Evolutionary conservation across 2,113 vertebrate species (phyloP), one percentile per base, ranked within the genome.

Genomic region (Rynchops niger): DNA sequence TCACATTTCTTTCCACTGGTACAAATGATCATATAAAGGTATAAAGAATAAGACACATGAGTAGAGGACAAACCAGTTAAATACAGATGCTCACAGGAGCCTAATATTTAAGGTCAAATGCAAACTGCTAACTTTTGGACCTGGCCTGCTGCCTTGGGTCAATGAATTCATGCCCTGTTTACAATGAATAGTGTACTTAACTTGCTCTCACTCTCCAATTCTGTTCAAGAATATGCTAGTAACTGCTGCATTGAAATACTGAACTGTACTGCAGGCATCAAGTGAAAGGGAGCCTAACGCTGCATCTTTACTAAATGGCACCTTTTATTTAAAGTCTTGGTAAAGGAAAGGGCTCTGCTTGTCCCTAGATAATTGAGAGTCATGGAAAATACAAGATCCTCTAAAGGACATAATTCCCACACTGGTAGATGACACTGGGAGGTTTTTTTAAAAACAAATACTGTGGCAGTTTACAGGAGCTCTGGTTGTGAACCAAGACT

Each of bases 1-100:
- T 77, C 34, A 9, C 36, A 9, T 6, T 1, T 27, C 15, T 76
- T 6, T 80, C 56, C 0, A 0, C 45, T 59, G 42, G 12, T 77
- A 49, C 15, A 49, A 77, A 49, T 1, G 4, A 42, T 49, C n/a
- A 25, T 3, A 38, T 12, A 47, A 45, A 76, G 12, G 63, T 3
- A 43, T 14, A 52, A 49, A 76, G 12, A 69, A 3, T 29, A 52
- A 71, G 43, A 62, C 5, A 49, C 19, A 9, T 1, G 17, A 53
- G 19, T 13, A 70, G 45, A 49, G 38, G 38, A 30, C 15, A 67
- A 87, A 73, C 30, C 29, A 70, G 40, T 56, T 40, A 55, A 76
- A 62, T 2, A 67, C 38, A 58, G 42, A 21, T 19, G 45, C 12
- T 20, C 10, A 4, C 5, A n/a, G 58, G 43, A 63, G 36, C 19